These are phyloP conservation scores for Megalurothrips usitatus DNA, from an alignment of 2,888 invertebrate species.

Conservation along the genomic window DNA sequence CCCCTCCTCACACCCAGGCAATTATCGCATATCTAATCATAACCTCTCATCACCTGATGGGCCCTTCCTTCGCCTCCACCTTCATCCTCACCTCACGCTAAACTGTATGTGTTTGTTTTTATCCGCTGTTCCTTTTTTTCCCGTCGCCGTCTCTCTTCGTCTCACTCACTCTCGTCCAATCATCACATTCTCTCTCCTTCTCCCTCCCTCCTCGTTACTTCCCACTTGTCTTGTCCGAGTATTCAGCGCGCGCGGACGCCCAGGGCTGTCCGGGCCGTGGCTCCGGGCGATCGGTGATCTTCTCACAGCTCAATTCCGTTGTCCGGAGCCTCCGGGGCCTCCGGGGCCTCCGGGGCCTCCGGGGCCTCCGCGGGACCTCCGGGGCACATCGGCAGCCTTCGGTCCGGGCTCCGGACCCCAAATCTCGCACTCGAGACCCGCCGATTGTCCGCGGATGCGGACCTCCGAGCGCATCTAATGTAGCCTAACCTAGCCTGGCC, in stretches of 20 bases:
- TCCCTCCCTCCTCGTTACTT: neutral
- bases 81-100: constrained; percentile 11
- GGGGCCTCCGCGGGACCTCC: too few species aligned
- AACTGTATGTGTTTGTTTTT: constrained; percentile 16
- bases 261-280: neutral
- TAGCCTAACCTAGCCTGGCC: too few species aligned
- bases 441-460: too few species aligned
- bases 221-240: constrained; percentile 3
- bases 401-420: too few species aligned
- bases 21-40: constrained; percentile 25
- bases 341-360: too few species aligned
- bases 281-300: constrained; percentile 11
- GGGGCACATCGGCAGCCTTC: too few species aligned
- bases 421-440: too few species aligned
- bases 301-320: constrained; percentile 18
- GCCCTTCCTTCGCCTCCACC: neutral
- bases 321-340: neutral
- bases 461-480: too few species aligned
- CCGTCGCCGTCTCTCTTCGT: neutral
- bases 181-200: neutral
- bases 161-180: neutral
- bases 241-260: too few species aligned
- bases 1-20: constrained; percentile 9
- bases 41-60: constrained; percentile 24
- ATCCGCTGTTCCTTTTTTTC: neutral